phyloP scores from a whole-genome alignment of 1,140 invertebrate genomes.

The Amyelois transitella region DNA sequence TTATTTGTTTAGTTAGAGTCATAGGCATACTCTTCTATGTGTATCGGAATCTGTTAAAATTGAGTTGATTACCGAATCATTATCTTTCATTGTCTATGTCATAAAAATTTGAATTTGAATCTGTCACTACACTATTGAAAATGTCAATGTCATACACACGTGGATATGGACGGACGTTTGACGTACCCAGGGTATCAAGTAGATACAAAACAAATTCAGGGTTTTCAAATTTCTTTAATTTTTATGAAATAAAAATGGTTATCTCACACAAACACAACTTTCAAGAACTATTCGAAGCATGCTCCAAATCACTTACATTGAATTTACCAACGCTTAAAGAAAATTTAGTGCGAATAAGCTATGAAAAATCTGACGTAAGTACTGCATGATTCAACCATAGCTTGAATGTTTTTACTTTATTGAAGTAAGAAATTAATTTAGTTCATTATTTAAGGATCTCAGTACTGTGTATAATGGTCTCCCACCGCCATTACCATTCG shows the following conservation, averaged over 20 bases:
- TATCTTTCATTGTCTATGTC: too few species aligned
- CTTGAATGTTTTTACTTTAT: too few species aligned
- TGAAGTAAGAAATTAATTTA: background rate
- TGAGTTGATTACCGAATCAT: too few species aligned
- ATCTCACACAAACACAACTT: slow-evolving; percentile 24
- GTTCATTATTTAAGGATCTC: background rate
- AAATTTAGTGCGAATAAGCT: slow-evolving; percentile 35
- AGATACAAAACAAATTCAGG: background rate
- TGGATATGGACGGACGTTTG: background rate
- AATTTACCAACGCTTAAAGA: slow-evolving; percentile 41
- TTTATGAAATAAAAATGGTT: slow-evolving; percentile 31
- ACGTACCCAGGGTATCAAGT: too few species aligned
- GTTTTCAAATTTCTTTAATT: background rate
- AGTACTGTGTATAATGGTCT: slow-evolving; percentile 16
- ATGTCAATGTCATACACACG: too few species aligned
- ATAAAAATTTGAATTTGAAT: too few species aligned
- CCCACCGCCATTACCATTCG: slow-evolving; percentile 44
- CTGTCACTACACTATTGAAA: too few species aligned
- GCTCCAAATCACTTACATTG: slow-evolving; percentile 15
- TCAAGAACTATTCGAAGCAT: slow-evolving; percentile 29
- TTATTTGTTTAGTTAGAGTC: too few species aligned
- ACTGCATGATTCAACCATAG: background rate
- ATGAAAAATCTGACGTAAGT: slow-evolving; percentile 33
- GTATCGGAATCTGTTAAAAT: too few species aligned
- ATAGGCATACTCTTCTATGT: too few species aligned